A percentile compares a stretch with the other conserved stretches of the same genome.
Evolutionary conservation across 2,113 vertebrate species (phyloP).

Genomic region (Leucopternis melanops): DNA sequence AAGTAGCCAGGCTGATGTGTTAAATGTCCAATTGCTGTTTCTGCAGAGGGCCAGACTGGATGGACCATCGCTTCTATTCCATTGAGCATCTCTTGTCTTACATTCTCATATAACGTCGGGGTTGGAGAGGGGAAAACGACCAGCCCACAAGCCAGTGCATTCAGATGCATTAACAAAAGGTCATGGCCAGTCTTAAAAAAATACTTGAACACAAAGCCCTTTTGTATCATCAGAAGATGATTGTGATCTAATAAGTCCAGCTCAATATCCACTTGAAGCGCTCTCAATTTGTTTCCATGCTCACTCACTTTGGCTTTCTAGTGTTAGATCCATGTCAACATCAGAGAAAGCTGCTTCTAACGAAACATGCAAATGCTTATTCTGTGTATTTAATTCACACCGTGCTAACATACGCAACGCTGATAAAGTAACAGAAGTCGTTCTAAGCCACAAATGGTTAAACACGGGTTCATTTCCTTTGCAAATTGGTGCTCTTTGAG

Average conservation of each 20-base stretch:
- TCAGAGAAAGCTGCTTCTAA: not conserved
- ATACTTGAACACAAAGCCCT: conserved; percentile 20
- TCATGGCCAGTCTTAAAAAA: not conserved
- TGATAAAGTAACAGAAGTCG: not conserved
- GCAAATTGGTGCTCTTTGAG: not conserved
- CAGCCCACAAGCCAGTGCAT: not conserved
- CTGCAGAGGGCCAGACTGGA: not conserved
- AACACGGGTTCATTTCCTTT: not conserved
- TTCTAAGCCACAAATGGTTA: not conserved
- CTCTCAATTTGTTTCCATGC: not conserved
- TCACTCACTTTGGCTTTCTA: not conserved
- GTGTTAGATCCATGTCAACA: not conserved
- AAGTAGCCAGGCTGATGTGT: not conserved
- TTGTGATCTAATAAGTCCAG: conserved; percentile 24
- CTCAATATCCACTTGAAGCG: conserved; percentile 7
- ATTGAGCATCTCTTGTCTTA: not conserved
- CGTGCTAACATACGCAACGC: not conserved
- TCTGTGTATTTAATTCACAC: not conserved
- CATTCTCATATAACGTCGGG: accelerated
- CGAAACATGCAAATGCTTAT: not conserved
- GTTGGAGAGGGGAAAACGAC: not conserved
- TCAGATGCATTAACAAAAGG: conserved; percentile 17
- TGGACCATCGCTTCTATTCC: not conserved
- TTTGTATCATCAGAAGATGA: conserved; percentile 36
- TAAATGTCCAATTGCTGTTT: not conserved